Evolutionary conservation across 2,888 invertebrate genomes (phyloP), one percentile per base, ranked within the genome.

Genomic region (Heliconius cydno): DNA sequence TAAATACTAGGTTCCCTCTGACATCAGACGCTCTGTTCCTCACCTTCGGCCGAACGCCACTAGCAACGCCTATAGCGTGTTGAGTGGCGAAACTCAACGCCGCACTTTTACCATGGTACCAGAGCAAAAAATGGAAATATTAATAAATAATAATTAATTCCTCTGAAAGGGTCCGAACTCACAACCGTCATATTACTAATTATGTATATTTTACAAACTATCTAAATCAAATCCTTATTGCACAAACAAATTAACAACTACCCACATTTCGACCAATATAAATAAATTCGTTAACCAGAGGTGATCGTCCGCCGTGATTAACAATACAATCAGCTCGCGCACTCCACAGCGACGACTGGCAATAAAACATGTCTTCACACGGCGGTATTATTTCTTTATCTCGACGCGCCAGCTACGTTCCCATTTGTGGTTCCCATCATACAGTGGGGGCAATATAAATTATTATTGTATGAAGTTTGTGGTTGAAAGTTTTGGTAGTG

Each of bases 341-440:
- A 81, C 79, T 80, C 80, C 82, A 79, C 80, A 80, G 79, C 85
- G 84, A 86, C 84, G 84, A 84, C 81, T 70, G 60, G 85, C 85
- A 88, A 88, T 88, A 88, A 88, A 88, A 87, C 87, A 87, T 84
- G 86, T 86, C 87, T 84, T 83, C 84, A 85, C 86, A 88, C 85
- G 85, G 83, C 85, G 87, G 87, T 87, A 90, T 93, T 91, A 93
- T 92, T 92, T 93, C 93, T 93, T 92, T 93, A 93, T 93, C 93
- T 90, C 87, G 85, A 84, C 84, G 84, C 86, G 87, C 87, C 93
- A 93, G 92, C 89, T 86, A 86, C 84, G 88, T 87, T 90, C 89
- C 88, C 90, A 91, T 92, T 92, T 90, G 90, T 90, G 88, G 88
- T 85, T 86, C 89, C 90, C 90, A 89, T 92, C 90, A 90, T 90